phyloP scores from a whole-genome alignment of 1,140 invertebrate genomes.

The Caenorhabditis brenneri region DNA sequence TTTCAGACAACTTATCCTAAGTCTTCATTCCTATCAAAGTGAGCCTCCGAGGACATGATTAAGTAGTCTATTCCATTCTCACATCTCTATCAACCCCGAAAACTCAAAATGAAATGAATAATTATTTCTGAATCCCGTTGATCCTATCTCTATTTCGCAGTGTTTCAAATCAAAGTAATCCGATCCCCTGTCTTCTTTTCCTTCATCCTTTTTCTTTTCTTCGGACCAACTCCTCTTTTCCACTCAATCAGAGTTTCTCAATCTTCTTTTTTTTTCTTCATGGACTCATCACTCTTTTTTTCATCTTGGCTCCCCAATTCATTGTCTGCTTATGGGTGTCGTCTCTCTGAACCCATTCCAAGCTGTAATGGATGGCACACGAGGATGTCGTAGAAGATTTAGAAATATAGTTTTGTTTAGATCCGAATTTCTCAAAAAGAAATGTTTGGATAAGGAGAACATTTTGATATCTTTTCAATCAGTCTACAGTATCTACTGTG shows the following conservation, averaged over 20 bases:
- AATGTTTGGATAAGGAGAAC: too few relatives aligned
- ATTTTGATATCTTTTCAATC: too few relatives aligned
- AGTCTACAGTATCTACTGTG: neutral
- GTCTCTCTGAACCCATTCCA: neutral
- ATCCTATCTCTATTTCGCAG: neutral
- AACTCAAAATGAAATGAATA: too few relatives aligned
- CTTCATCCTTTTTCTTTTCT: neutral
- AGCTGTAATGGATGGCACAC: too few relatives aligned
- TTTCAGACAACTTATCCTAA: too few relatives aligned
- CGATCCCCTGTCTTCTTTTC: neutral
- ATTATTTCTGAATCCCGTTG: neutral
- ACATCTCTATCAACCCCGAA: too few relatives aligned
- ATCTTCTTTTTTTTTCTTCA: neutral
- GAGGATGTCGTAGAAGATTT: too few relatives aligned
- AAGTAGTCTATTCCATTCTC: neutral
- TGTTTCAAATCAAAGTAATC: constrained; percentile 14
- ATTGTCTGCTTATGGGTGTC: too few relatives aligned
- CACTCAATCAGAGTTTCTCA: neutral
- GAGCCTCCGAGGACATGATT: too few relatives aligned
- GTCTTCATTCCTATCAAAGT: too few relatives aligned
- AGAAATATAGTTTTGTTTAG: too few relatives aligned
- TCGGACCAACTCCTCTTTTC: constrained; percentile 5
- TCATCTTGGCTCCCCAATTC: neutral
- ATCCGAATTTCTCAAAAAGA: too few relatives aligned
- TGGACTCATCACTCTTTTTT: constrained; percentile 4